These are phyloP conservation scores for Cyphomyrus plagiostoma DNA, from an alignment of 2,113 vertebrate species.

Conservation along the genomic window DNA sequence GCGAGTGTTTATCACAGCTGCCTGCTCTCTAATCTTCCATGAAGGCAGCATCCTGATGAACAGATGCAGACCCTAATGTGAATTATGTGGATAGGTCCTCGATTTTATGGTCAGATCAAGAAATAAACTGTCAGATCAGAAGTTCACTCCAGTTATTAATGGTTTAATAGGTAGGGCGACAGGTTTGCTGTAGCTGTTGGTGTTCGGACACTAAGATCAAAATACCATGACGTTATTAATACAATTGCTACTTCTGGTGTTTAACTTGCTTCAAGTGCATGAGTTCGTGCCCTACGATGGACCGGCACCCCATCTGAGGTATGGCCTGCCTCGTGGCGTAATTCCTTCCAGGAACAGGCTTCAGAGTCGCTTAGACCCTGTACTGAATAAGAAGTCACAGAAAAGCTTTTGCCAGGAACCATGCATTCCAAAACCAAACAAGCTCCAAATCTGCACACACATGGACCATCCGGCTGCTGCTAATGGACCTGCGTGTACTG, in stretches of 20 bases:
- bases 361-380: neutral
- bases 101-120: constrained; percentile 27
- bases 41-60: constrained; percentile 24
- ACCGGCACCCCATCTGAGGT: neutral
- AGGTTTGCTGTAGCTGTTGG: neutral
- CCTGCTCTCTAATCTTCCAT: constrained; percentile 25
- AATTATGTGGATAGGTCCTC: constrained; percentile 14
- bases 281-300: neutral
- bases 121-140: neutral
- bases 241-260: neutral
- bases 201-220: neutral
- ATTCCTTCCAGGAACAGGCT: neutral
- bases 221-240: neutral
- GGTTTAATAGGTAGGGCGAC: neutral
- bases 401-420: neutral
- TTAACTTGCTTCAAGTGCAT: neutral
- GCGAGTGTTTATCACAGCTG: constrained; percentile 26
- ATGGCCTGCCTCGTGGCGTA: neutral
- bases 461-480: neutral
- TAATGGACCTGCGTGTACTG: neutral
- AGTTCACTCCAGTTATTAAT: neutral
- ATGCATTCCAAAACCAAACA: neutral
- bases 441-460: neutral
- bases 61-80: constrained; percentile 30
- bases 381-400: neutral